Evolutionary conservation across 2,888 invertebrate genomes (phyloP), one percentile per base, ranked within the genome.

Genomic region (Mimas tiliae): DNA sequence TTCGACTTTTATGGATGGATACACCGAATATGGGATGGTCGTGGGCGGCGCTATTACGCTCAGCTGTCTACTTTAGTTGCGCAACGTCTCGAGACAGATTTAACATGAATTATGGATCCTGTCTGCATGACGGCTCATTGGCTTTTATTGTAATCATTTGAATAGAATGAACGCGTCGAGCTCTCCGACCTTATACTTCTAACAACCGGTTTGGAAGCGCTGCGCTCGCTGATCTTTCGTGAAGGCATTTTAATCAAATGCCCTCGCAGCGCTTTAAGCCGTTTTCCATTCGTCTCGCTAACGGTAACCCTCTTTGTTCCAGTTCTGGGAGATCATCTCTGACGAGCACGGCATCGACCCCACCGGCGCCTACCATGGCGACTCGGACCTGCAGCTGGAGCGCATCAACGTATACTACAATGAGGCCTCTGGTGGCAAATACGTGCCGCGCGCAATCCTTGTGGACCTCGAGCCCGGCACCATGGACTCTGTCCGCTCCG

Each of bases 381-480:
- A 98, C 90, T 97, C 97, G 63, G 98, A 98, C 87, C 94, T 98
- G 74, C 98, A 98, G 88, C 87, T 98, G 87, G 98, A 98, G 91
- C 95, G 98, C 85, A 98, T 98, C 89, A 97, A 97, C 88, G 98
- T 98, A n/a, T 98, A 98, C 94, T 98, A 98, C 95, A 98, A 98
- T 94, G 98, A 98, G 88, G 98, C 98, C 19, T 96, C 96, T 74
- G 94, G 93, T 50, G 89, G 91, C 78, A 92, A 91, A 70, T 92
- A 91, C 74, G 91, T 91, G 76, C 91, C 91, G 65, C 85, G 91
- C 73, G 91, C 90, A 77, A 90, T 90, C 82, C 88, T 91, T 38
- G 90, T 90, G 75, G 91, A 91, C 76, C 79, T 91, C 70, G 90
- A 91, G 78, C 91, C 91, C 74, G 91, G 91, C 73, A 92, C 91